Base-by-base conservation (phyloP, 1,140 invertebrate species). In the Triops cancriformis region DNA sequence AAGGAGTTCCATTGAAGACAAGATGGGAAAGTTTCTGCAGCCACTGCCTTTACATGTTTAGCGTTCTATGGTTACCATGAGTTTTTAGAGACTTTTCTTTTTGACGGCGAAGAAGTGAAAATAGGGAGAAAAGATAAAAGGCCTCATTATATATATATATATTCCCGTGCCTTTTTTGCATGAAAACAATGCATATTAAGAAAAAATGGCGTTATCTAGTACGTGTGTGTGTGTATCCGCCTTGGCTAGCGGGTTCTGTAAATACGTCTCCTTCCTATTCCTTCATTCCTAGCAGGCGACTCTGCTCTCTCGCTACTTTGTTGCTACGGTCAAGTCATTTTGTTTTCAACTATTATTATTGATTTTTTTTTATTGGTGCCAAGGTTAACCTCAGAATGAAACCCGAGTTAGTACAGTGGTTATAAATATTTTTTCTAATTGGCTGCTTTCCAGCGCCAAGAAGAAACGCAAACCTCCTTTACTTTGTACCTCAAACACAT, bases 261-360 rank as follows among this genome's bases (percentile, higher is more conserved):
- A 18, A 64, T 64, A 64, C 14, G 31, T 64, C 18, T 64, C 14
- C 51, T 64, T 64, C 51, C 51, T 64, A 64, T 64, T 64, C 51
- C n/a, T 64, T 64, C 51, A 64, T 64, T 64, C 51, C 51, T 64
- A 64, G 51, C 51, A 64, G 51, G 51, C 51, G 51, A 64, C 51
- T 64, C 51, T 64, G 51, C 51, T 64, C 51, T 64, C 51, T 64
- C 51, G 51, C 51, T 64, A 23, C 2, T 18, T 64, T 18, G 51
- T 64, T 64, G 51, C 51, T 64, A 64, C 14, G 51, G 51, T 64
- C 51, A 64, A 64, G 51, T 64, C 51, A 64, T 18, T 64, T 64
- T 64, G 2, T 37, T 37, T 37, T 7, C 31, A 37, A 37, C 31
- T 7, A 37, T 37, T 37, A 37, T 37, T 37, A 37, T 37, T 37